Percentiles rank a stretch among this genome's conserved stretches.
These are phyloP conservation scores for Atherinomorus stipes DNA, from an alignment of 2,113 vertebrate genomes.

Conservation along the genomic window DNA sequence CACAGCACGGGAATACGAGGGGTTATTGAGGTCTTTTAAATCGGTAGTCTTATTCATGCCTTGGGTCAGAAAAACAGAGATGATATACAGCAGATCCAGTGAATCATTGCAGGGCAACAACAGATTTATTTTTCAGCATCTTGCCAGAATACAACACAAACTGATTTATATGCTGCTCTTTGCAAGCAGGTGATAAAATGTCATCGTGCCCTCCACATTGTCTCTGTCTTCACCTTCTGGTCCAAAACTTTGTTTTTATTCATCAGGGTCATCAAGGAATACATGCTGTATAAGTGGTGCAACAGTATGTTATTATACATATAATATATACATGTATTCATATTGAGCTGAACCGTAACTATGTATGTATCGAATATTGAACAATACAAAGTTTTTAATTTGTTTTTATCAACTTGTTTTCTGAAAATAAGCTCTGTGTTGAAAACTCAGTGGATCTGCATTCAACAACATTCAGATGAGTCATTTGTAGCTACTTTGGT, in stretches of 20 bases:
- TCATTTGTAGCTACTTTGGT: too few species aligned
- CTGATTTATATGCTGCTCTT: conserved; percentile 38
- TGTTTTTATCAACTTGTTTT: too few species aligned
- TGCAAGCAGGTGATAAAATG: conserved; percentile 25
- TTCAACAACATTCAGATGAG: too few species aligned
- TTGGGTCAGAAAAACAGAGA: conserved; percentile 20
- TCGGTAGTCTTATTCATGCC: conserved; percentile 37
- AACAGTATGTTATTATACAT: too few species aligned
- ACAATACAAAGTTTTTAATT: too few species aligned
- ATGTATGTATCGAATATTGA: too few species aligned
- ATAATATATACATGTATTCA: too few species aligned
- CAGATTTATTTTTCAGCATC: conserved; percentile 15
- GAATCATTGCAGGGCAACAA: conserved; percentile 23
- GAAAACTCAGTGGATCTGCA: too few species aligned
- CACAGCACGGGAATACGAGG: not conserved
- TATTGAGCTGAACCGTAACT: too few species aligned
- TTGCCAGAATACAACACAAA: conserved; percentile 20
- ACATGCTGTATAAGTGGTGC: too few species aligned
- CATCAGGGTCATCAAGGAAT: too few species aligned
- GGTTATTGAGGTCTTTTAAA: conserved; percentile 45
- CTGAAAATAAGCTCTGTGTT: too few species aligned
- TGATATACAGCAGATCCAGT: conserved; percentile 30
- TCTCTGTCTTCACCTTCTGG: conserved; percentile 3
- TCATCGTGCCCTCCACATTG: not conserved
- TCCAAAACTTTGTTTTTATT: not conserved